Conservation (phyloP, 2,888 invertebrate species). For the Mechanitis mazaeus region DNA sequence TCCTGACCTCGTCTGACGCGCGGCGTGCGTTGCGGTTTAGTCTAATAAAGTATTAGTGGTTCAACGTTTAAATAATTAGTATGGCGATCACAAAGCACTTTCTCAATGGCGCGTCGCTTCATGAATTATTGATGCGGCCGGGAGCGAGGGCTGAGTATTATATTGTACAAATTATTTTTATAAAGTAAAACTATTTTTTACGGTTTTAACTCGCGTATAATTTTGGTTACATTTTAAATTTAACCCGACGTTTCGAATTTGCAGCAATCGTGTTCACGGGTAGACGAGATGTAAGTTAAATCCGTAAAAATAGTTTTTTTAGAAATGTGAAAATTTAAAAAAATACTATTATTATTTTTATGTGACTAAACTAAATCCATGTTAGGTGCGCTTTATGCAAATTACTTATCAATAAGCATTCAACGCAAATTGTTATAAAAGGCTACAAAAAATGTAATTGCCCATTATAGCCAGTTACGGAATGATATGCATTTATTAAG, state of each 20-base stretch:
- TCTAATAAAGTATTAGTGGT: constrained; percentile 54
- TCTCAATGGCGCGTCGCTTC: constrained; percentile 70
- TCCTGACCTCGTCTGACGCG: constrained; percentile 12
- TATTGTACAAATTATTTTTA: constrained; percentile 61
- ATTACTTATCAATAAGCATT: constrained; percentile 27
- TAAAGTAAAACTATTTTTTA: too few relatives aligned
- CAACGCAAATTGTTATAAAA: constrained; percentile 46
- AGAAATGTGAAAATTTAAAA: too few relatives aligned
- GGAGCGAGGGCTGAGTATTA: constrained; percentile 47
- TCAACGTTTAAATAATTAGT: constrained; percentile 60
- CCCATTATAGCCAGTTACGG: background rate
- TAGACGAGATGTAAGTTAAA: background rate
- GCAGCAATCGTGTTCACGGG: too few relatives aligned
- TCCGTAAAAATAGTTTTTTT: too few relatives aligned
- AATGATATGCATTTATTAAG: constrained; percentile 43
- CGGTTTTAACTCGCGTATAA: too few relatives aligned
- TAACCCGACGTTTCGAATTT: too few relatives aligned
- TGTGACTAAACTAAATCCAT: background rate
- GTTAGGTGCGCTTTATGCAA: background rate
- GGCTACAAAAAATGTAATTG: constrained; percentile 14
- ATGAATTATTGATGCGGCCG: constrained; percentile 70
- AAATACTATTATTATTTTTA: too few relatives aligned
- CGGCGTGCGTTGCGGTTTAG: constrained; percentile 23
- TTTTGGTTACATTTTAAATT: too few relatives aligned
- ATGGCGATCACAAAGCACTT: constrained; percentile 72